A percentile compares a stretch with the other conserved stretches of the same genome.
phyloP scores from a whole-genome alignment of 2,113 vertebrate genomes.

The Phycodurus eques region DNA sequence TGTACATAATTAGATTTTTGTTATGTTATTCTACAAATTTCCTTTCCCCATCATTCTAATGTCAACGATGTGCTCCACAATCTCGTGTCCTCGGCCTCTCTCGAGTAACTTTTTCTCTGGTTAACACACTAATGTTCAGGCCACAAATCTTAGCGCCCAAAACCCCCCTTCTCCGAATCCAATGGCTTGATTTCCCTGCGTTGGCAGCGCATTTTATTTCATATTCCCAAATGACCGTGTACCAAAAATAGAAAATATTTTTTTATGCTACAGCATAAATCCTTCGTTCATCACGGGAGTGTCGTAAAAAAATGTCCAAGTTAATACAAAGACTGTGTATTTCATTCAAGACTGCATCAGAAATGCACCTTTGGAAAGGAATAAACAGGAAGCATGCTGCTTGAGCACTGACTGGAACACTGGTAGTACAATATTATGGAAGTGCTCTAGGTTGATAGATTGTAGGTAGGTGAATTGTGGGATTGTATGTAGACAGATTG shows the following conservation, averaged over 20 bases:
- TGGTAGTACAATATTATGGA: not conserved
- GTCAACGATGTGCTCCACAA: constrained; percentile 14
- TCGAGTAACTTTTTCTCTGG: constrained; percentile 57
- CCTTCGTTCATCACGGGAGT: constrained; percentile 43
- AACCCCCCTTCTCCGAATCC: constrained; percentile 35
- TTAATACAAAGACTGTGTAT: not conserved
- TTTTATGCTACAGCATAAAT: constrained; percentile 37
- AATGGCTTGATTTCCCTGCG: constrained; percentile 52
- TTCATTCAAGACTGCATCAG: not conserved
- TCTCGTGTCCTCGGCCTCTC: constrained; percentile 21
- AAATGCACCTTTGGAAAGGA: not conserved
- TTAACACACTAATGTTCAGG: constrained; percentile 22
- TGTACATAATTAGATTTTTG: too few relatives aligned
- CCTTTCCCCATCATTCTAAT: constrained; percentile 19
- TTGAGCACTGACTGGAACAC: not conserved
- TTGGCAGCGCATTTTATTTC: constrained; percentile 49
- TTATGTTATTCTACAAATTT: not conserved
- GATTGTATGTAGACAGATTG: too few relatives aligned
- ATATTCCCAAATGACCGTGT: constrained; percentile 46
- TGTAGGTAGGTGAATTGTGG: too few relatives aligned
- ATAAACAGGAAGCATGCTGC: not conserved
- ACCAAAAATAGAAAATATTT: constrained; percentile 17
- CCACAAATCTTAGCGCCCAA: constrained; percentile 50
- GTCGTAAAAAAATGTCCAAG: constrained; percentile 8
- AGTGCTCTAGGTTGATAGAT: too few relatives aligned